Conservation (phyloP, 1,140 invertebrate species). For the Drosophila ogumai region DNA sequence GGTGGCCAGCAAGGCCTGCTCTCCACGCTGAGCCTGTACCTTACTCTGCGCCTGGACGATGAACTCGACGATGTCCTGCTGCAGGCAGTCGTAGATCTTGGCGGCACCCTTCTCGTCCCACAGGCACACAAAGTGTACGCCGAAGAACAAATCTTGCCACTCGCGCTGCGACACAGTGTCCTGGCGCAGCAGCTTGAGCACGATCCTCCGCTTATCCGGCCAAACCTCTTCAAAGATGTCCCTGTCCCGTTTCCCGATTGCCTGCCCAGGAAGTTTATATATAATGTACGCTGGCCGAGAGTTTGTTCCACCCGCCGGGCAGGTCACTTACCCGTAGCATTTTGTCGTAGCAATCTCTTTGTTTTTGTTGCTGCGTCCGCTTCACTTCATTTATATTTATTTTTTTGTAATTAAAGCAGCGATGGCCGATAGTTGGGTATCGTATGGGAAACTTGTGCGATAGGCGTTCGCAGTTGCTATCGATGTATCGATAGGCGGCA, state of each 20-base stretch:
- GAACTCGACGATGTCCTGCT: constrained; percentile 97
- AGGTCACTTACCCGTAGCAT: constrained; percentile 65
- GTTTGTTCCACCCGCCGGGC: constrained; percentile 6
- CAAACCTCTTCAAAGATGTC: constrained; percentile 96
- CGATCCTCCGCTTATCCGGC: constrained; percentile 96
- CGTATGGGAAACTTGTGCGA: constrained; percentile 1
- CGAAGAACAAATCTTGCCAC: constrained; percentile 99
- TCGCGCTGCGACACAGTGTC: constrained; percentile 96
- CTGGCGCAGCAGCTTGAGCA: constrained; percentile 94
- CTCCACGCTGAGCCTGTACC: constrained; percentile 95
- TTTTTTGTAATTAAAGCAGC: constrained; percentile 45
- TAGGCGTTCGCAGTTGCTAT: neutral
- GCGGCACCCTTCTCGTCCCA: constrained; percentile 98
- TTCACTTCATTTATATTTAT: constrained; percentile 52
- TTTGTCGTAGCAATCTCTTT: constrained; percentile 56
- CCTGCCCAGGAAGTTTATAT: constrained; percentile 48
- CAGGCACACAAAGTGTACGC: constrained; percentile 96
- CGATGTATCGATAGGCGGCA: constrained; percentile 1
- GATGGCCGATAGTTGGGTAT: constrained; percentile 28
- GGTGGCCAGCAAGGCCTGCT: constrained; percentile 96
- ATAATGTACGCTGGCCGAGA: neutral
- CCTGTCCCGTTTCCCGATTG: constrained; percentile 77
- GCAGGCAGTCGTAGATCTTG: constrained; percentile 94
- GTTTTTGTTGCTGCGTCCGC: constrained; percentile 45
- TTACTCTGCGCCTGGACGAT: constrained; percentile 96